Evolutionary conservation across 53 echinoderm and acorn worm species (phyloP).

Genomic region (Paracentrotus lividus): DNA sequence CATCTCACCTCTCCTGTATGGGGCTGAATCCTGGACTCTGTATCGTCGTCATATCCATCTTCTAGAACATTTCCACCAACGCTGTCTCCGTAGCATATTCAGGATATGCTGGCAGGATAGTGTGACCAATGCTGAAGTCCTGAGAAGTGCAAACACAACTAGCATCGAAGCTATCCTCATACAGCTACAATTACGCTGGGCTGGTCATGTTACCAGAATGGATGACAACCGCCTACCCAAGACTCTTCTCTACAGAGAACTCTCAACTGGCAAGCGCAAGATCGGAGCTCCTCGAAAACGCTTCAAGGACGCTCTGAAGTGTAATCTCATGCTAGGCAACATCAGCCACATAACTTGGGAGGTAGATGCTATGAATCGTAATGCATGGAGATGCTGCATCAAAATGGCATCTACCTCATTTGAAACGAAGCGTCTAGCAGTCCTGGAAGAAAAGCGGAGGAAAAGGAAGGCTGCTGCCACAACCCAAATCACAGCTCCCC

Average conservation of each 20-base stretch:
- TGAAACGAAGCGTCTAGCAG: too few species aligned
- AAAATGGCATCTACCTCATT: too few species aligned
- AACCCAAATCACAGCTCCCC: too few species aligned
- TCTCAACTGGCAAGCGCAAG: background rate
- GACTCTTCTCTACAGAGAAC: background rate
- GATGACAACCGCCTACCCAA: background rate
- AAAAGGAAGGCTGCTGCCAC: too few species aligned
- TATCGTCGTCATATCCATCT: background rate
- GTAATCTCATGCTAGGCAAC: background rate
- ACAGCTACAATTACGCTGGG: background rate
- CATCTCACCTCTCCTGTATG: background rate
- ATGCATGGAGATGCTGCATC: too few species aligned
- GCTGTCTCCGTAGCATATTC: background rate
- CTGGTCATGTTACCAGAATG: background rate
- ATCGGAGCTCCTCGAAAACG: background rate
- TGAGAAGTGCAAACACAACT: background rate
- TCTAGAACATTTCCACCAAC: background rate
- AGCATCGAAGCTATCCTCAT: constrained; percentile 4
- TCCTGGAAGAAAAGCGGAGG: too few species aligned
- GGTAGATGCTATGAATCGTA: too few species aligned
- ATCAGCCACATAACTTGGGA: too few species aligned
- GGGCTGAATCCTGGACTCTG: background rate
- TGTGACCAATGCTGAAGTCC: background rate
- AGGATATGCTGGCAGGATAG: background rate
- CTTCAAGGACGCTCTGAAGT: background rate